These are phyloP conservation scores for Arothron firmamentum DNA, from an alignment of 2,113 vertebrate genomes.

Conservation along the genomic window DNA sequence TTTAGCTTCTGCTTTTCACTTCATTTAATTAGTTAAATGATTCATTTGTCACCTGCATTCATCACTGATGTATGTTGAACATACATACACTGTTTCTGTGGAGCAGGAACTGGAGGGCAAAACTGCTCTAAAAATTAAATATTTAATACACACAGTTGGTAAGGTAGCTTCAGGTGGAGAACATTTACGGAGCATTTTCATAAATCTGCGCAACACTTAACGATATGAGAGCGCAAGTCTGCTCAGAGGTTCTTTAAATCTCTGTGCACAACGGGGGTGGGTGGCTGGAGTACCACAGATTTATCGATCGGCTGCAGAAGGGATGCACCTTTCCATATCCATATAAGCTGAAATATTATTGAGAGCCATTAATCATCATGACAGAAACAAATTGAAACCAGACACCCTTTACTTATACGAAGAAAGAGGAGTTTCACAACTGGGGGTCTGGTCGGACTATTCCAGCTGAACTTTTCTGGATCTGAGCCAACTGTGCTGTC, in stretches of 20 bases:
- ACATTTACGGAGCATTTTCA: conserved; percentile 52
- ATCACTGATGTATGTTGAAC: too few species aligned
- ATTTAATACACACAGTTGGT: conserved; percentile 43
- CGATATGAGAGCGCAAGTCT: conserved; percentile 44
- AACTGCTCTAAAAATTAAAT: conserved; percentile 21
- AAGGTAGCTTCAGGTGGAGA: neutral
- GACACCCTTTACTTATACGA: conserved; percentile 66
- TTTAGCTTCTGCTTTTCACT: neutral
- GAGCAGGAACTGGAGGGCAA: neutral
- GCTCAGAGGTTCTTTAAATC: conserved; percentile 61
- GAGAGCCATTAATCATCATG: conserved; percentile 74
- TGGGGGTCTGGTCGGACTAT: conserved; percentile 18
- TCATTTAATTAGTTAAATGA: neutral
- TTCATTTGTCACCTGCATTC: neutral
- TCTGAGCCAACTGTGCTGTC: conserved; percentile 3
- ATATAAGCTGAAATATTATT: conserved; percentile 74
- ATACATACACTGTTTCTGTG: too few species aligned
- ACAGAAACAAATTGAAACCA: conserved; percentile 72
- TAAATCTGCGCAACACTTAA: conserved; percentile 66
- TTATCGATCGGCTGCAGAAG: conserved; percentile 72
- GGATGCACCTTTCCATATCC: conserved; percentile 73
- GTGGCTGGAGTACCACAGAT: conserved; percentile 67
- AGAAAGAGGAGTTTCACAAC: conserved; percentile 16
- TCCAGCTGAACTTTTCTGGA: conserved; percentile 16
- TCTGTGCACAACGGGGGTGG: conserved; percentile 34